phyloP scores from a whole-genome alignment of 2,888 invertebrate genomes.

The Lamellibrachia columna region DNA sequence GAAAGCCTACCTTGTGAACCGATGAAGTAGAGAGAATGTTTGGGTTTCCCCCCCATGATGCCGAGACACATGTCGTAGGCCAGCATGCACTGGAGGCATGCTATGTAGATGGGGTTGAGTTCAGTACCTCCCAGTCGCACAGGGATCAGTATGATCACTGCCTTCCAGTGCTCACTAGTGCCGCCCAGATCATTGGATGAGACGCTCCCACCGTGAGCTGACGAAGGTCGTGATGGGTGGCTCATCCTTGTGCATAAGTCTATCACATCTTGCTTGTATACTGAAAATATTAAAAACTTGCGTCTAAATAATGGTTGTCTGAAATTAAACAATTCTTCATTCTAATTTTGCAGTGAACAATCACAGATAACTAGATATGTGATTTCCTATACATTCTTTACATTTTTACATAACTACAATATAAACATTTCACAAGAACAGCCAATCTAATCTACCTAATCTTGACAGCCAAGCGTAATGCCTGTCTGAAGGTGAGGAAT shows the following conservation, averaged over 20 bases:
- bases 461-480: no score
- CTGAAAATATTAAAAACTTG: constrained; percentile 60
- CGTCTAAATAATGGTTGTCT: neutral
- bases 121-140: constrained; percentile 87
- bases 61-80: constrained; percentile 87
- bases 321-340: no score
- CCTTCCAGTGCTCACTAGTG: constrained; percentile 47
- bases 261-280: constrained; percentile 81
- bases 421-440: no score
- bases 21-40: constrained; percentile 91
- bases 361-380: no score
- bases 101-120: constrained; percentile 84
- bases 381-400: no score
- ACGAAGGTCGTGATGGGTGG: constrained; percentile 34
- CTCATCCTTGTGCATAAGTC: constrained; percentile 65
- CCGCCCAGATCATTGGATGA: neutral
- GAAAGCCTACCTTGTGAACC: constrained; percentile 79
- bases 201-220: constrained; percentile 22
- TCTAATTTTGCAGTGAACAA: no score
- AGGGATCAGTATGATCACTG: constrained; percentile 82
- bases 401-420: no score
- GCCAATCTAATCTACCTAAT: no score
- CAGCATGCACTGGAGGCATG: constrained; percentile 82
- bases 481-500: no score
- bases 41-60: constrained; percentile 90